Conservation (phyloP, 2,888 invertebrate genomes). For the Melolontha melolontha region DNA sequence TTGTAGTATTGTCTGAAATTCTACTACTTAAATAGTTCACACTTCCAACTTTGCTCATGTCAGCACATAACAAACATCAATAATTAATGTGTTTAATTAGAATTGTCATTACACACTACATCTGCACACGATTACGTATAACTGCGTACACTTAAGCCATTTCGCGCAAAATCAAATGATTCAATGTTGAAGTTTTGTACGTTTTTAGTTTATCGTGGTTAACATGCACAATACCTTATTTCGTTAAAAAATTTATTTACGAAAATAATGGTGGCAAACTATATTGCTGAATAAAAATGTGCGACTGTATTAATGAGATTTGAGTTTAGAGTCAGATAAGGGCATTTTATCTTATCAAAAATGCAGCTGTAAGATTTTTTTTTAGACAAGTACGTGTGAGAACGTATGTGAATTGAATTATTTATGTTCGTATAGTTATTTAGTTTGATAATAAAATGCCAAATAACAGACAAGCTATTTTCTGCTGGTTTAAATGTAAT, state of each 20-base stretch:
- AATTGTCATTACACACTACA: constrained; percentile 20
- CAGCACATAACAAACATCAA: constrained; percentile 35
- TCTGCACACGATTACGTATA: neutral
- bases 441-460: no score
- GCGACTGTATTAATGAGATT: constrained; percentile 24
- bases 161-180: neutral
- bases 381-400: neutral
- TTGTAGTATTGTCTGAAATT: constrained; percentile 28
- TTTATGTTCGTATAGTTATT: no score
- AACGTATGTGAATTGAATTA: constrained; percentile 4
- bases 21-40: constrained; percentile 25
- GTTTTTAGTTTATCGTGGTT: constrained; percentile 4
- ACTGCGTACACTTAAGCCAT: constrained; percentile 1
- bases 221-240: neutral
- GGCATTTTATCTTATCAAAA: constrained; percentile 41
- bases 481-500: no score
- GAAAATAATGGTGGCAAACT: neutral
- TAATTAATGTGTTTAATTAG: constrained; percentile 24
- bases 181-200: neutral
- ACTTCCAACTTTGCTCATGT: constrained; percentile 28
- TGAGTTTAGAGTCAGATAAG: constrained; percentile 38
- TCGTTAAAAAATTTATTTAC: constrained; percentile 23
- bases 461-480: no score
- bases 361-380: constrained; percentile 37
- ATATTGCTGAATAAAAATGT: constrained; percentile 16